Conservation (phyloP, 2,113 vertebrate genomes). For the Anas platyrhynchos region DNA sequence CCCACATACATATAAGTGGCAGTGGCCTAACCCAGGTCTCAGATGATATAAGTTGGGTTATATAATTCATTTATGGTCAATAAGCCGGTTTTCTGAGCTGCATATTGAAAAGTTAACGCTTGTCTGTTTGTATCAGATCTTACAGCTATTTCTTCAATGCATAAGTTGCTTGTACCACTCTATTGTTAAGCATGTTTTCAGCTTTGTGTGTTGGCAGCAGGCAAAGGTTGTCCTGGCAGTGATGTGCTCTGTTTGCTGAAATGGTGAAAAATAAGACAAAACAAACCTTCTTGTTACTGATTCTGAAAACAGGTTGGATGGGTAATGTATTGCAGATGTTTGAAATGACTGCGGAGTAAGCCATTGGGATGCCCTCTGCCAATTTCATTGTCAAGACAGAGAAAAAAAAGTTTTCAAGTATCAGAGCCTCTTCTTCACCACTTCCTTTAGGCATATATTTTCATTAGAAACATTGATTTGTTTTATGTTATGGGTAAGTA, state of each 20-base stretch:
- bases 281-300: background rate
- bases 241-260: conserved; percentile 1
- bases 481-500: background rate
- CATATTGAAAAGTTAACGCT: conserved; percentile 24
- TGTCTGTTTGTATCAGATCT: conserved; percentile 68
- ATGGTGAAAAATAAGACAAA: conserved; percentile 27
- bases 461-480: background rate
- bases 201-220: conserved; percentile 1
- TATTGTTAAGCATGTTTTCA: conserved; percentile 2
- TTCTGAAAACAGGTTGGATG: background rate
- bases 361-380: background rate
- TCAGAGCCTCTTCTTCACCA: background rate
- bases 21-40: conserved; percentile 1
- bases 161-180: conserved; percentile 24
- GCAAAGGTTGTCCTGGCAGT: background rate
- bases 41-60: conserved; percentile 25
- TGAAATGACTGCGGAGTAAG: background rate
- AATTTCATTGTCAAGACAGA: background rate
- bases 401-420: background rate
- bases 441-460: background rate
- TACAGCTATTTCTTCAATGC: conserved; percentile 56
- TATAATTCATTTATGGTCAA: conserved; percentile 39
- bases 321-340: background rate
- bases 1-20: background rate
- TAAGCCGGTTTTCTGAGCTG: conserved; percentile 42